Evolutionary conservation across 2,888 invertebrate species (phyloP), one percentile per base, ranked within the genome.

Genomic region (Patella depressa): DNA sequence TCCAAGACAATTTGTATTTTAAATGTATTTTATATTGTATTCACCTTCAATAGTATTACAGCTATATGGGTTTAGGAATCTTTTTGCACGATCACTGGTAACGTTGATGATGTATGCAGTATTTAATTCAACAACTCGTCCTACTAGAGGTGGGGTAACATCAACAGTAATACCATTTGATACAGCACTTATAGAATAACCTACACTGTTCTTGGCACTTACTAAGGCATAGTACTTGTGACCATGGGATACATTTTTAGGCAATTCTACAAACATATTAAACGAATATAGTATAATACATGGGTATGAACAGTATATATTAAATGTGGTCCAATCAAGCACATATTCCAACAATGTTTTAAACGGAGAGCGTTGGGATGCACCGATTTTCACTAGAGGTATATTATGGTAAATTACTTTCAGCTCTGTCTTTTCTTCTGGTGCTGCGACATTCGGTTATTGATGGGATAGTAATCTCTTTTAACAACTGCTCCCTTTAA

Each of bases 121-220:
- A 19, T 71, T 76, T 59, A 85, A 74, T 54, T 85, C 85, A 7
- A 85, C 83, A 59, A 84, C 84, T 24, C 78, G 69, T 14, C 84
- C 83, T n/a, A 78, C 71, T 12, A 75, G 57, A 5, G 86, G 85
- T 15, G 86, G 84, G 45, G 85, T 86, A 71, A 78, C 76, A 74
- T 86, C 86, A 12, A 86, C 83, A 34, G 53, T 69, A 45, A 86
- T 82, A 29, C 75, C 73, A 3, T 76, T 78, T 5, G 85, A 84
- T 74, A 79, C 80, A 12, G 82, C 78, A 29, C 78, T 79, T 9
- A 79, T 74, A 19, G 75, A 70, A 53, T 81, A 72, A 12, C 83
- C 86, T 5, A 84, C 80, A 12, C 57, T 79, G 73, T 84, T 85
- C n/a, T 72, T 78, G 14, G 84, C 86, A 12, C 77, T 80, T 12